Percentiles rank a stretch among this genome's conserved stretches.
phyloP scores from a whole-genome alignment of 2,797 vertebrate species.

The Balearica regulorum region DNA sequence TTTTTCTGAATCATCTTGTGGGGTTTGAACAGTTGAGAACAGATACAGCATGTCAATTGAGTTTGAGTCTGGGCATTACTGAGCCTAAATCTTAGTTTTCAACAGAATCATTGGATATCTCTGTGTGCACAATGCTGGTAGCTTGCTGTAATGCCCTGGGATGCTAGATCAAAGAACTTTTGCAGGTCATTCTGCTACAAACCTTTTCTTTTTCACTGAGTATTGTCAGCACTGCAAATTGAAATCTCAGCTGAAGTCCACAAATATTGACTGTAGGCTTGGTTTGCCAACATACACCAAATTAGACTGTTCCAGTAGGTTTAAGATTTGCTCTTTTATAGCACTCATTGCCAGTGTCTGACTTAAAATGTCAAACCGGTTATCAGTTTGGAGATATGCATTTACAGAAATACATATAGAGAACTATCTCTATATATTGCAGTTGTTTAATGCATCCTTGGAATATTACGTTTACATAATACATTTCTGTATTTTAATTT shows the following conservation, averaged over 20 bases:
- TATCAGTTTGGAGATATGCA: not conserved
- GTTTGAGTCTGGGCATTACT: not conserved
- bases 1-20: not conserved
- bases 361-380: not conserved
- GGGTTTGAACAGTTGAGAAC: not conserved
- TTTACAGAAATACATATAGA: not conserved
- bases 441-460: not conserved
- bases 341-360: not conserved
- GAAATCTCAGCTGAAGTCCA: not conserved
- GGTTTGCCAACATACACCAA: not conserved
- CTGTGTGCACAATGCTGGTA: not conserved
- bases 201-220: not conserved
- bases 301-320: not conserved
- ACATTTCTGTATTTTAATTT: not conserved
- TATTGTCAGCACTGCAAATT: not conserved
- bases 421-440: not conserved
- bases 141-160: not conserved
- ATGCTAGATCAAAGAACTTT: not conserved
- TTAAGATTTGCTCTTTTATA: not conserved
- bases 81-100: not conserved
- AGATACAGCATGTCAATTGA: not conserved
- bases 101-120: not conserved
- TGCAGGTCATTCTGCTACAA: not conserved
- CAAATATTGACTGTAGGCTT: not conserved
- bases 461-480: not conserved